Evolutionary conservation across 2,888 invertebrate species (phyloP), one percentile per base, ranked within the genome.

Genomic region (Eulithis prunata): DNA sequence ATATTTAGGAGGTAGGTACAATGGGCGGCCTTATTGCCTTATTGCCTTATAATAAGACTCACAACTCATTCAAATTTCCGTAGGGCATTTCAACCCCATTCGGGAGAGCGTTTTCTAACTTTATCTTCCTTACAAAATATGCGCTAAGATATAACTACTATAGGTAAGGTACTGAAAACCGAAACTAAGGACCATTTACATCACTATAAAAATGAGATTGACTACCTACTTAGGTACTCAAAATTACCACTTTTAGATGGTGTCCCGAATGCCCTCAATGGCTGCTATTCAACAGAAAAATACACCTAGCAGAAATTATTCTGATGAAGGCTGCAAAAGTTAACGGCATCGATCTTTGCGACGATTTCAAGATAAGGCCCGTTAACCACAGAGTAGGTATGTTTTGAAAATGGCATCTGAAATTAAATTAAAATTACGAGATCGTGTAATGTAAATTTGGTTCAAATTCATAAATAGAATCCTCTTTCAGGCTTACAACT

Each of bases 201-300:
- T 32, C 32, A 32, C 6, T 32, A 32, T 32, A 32, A 32, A 32
- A 32, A 32, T 21, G 3, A 32, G 3, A 32, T 6, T 32, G 4
- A 21, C 3, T 32, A 32, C 32, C 4, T 32, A 32, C 32, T 3
- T 32, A 21, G 21, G 21, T 21, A 21, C 21, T 47, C 3, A n/a
- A 41, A 38, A 13, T 41, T 45, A 41, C 49, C 32, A 55, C 54
- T 80, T 77, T 54, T 69, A 91, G 92, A 70, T 90, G 88, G 88
- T 76, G 78, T 59, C 88, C 91, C 11, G 91, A 93, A 77, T 91
- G 91, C n/a, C 92, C 93, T 2, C 91, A 89, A 56, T 93, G 91
- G 93, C 76, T 91, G 53, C 66, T 93, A 28, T 86, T 77, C 66
- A 90, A 88, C 60, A 84, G 87, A 65, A 87, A 85, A 76, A 87